phyloP scores from a whole-genome alignment of 2,888 invertebrate genomes.

The Venusia cambrica region DNA sequence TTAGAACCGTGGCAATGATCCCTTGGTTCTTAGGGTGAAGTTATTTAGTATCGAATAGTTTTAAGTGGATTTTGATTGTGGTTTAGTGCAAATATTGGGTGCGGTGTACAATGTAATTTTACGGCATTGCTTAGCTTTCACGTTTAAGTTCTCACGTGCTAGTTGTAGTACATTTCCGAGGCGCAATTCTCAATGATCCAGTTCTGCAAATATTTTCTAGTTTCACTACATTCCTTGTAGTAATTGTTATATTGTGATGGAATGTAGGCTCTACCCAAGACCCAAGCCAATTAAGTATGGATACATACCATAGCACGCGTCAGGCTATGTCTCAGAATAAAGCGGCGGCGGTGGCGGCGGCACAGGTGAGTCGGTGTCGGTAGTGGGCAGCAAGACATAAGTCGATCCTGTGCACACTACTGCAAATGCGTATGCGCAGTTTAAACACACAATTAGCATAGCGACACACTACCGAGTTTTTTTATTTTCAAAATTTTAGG shows the following conservation, averaged over 20 bases:
- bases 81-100: too few species aligned
- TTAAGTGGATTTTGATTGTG: too few species aligned
- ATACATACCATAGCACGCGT: constrained; percentile 36
- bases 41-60: too few species aligned
- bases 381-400: too few species aligned
- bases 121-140: constrained; percentile 2
- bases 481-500: too few species aligned
- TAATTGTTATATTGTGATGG: constrained; percentile 56
- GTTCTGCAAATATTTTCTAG: constrained; percentile 61
- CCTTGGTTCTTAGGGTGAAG: too few species aligned
- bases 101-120: constrained; percentile 7
- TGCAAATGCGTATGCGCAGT: too few species aligned
- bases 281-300: constrained; percentile 50
- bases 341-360: too few species aligned
- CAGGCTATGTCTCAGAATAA: background rate
- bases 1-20: too few species aligned
- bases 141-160: background rate
- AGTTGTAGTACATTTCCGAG: constrained; percentile 9
- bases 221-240: constrained; percentile 60
- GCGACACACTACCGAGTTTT: too few species aligned
- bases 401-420: too few species aligned
- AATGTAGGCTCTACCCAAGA: constrained; percentile 56
- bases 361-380: constrained; percentile 22
- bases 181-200: constrained; percentile 45
- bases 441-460: too few species aligned